Evolutionary conservation across 2,888 invertebrate genomes (phyloP), one percentile per base, ranked within the genome.

Genomic region (Ichneumoninae sp.): DNA sequence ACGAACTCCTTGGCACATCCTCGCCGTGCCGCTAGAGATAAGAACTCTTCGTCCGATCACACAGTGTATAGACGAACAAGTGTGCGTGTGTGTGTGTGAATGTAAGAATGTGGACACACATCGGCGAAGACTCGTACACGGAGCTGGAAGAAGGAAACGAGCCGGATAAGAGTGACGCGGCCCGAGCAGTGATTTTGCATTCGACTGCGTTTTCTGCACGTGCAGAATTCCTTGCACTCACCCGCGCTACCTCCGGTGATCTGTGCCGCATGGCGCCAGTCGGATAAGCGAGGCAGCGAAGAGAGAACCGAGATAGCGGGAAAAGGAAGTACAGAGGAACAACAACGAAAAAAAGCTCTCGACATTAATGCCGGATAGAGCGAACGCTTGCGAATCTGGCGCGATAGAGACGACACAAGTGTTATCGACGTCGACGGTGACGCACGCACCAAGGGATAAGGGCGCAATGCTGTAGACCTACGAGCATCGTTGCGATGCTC

Each of bases 131-230:
- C 26, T 57, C 26, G 70, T 57, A 80, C 44, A 57, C 65, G 26
- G 77, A 54, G 65, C 68, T 44, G 63, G 63, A 84, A 78, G 78
- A 70, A 78, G 74, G 75, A 75, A 85, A 81, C 68, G 75, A 74
- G 70, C 66, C 33, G 84, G 84, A 85, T 85, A 85, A 85, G 78
- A 82, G 78, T 79, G 84, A 85, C 81, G 81, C 75, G 74, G 78
- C 69, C 74, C 81, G 16, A 52, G 69, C 44, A 63, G 74, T 71
- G 84, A 85, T 82, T 81, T 85, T 70, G 82, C 84, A 78, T 85
- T 70, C 84, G 84, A 85, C 78, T 82, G 84, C 57, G 63, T 84
- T 81, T 74, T 73, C 73, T 81, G 33, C 47, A 50, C 57, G 74
- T 66, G 65, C 33, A 57, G 66, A 76, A 69, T 65, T 78, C 36